A percentile compares a stretch with the other conserved stretches of the same genome.
phyloP scores from a whole-genome alignment of 2,113 vertebrate genomes.

The Choloepus hoffmanni region DNA sequence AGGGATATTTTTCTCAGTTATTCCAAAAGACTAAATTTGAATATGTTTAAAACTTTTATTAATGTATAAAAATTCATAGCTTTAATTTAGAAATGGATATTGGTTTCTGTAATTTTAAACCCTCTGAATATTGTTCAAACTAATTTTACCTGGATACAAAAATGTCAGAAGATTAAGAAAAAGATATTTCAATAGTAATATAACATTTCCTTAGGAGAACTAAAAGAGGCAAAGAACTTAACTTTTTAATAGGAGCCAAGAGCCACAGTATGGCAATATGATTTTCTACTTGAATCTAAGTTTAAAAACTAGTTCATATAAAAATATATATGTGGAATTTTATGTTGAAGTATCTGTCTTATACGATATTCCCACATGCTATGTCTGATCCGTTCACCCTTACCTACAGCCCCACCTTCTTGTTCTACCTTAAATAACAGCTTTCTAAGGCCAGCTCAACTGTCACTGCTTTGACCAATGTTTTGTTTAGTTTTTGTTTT shows the following conservation, averaged over 20 bases:
- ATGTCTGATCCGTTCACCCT: not conserved
- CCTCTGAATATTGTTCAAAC: not conserved
- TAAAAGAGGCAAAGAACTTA: not conserved
- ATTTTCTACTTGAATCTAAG: not conserved
- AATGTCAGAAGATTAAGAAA: not conserved
- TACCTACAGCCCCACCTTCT: not conserved
- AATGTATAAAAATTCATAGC: constrained; percentile 5
- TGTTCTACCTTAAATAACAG: not conserved
- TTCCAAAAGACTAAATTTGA: constrained; percentile 21
- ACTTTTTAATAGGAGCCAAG: not conserved
- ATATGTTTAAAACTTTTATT: not conserved
- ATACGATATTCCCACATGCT: not conserved
- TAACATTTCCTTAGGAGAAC: not conserved
- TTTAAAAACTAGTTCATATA: constrained; percentile 37
- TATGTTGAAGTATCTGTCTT: not conserved
- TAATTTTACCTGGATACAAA: not conserved
- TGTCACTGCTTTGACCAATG: not conserved
- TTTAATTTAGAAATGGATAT: not conserved
- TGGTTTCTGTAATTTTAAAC: constrained; percentile 1
- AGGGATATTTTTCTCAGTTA: not conserved
- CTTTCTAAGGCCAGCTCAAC: not conserved
- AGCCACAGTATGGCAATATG: not conserved
- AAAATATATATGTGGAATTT: not conserved
- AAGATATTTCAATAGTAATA: not conserved
- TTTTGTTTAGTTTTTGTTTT: not conserved